Evolutionary conservation across 64 coral and sea anemone species (phyloP), one percentile per base, ranked within the genome.

Genomic region (Actinia tenebrosa): DNA sequence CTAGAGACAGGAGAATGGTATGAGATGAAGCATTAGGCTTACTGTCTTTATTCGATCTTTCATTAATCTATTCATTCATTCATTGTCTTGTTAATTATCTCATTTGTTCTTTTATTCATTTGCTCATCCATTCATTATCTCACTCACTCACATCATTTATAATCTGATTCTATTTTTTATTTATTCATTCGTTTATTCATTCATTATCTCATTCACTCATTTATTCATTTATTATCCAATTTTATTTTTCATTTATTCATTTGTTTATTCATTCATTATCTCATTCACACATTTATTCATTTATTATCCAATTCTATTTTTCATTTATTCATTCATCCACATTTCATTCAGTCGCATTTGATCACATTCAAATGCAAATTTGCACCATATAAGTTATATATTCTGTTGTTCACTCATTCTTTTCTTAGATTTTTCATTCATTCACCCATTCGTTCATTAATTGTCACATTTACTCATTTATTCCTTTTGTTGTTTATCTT

Each of bases 1-100:
- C 43, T 91, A 53, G 53, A 91, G 1, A 61, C 55, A 16, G 84
- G 9, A 0, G 72, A 64, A 26, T 91, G 89, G 89, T 91, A 23
- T 84, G 83, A 13, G n/a, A 7, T n/a, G 1, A 23, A 66, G 19
- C n/a, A 66, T n/a, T 19, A 23, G 4, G 5, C 3, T 22, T 22
- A n/a, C 18, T 14, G 5, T 58, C 0, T 66, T 66, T 22, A 75
- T 5, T 53, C 3, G 2, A 18, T n/a, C 4, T 19, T 16, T 56
- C 25, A 60, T 61, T 5, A 7, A 61, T 19, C 14, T 19, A 61
- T 61, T 61, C 59, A 61, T 14, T 77, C 11, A 43, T 77, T 42
- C 22, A 27, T 37, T 37, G 0, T 37, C 30, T 37, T 37, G 30
- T 37, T 37, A 37, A 37, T 37, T 37, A 37, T 37, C 30, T 37